Base-by-base conservation (phyloP, 2,888 invertebrate genomes). In the Eupsilia transversa region DNA sequence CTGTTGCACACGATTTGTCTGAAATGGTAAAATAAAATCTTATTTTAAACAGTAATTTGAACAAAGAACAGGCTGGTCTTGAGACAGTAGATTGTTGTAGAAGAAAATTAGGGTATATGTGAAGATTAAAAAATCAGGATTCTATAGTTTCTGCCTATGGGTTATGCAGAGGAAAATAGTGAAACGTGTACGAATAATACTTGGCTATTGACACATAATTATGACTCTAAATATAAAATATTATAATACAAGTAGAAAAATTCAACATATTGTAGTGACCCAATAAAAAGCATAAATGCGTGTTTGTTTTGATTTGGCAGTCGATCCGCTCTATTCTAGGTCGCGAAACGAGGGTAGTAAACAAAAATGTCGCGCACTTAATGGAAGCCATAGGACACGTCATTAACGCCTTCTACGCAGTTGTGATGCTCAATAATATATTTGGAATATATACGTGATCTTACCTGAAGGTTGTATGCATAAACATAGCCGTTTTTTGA, bases 381-480 rank as follows among this genome's bases (percentile, higher is more conserved):
- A 84, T 79, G 78, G 85, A 89, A 87, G 83, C 86, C 78, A 67
- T 82, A 85, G 46, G 77, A 86, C 83, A 85, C 80, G 79, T 83
- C 79, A 85, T 75, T 79, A 69, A 35, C 66, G 49, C 73, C 83
- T 89, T 83, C 79, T 88, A 84, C 91, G 90, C 86, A 92, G 86
- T 88, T 85, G 64, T 72, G 82, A 84, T 86, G 81, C 82, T 83
- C 86, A 87, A 91, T 85, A 86, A 86, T 86, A 91, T 91, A 85
- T 89, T 90, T 90, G 86, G 86, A 92, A 92, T 90, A 89, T 78
- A 38, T 69, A 89, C 82, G 79, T 90, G 88, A 91, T 88, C 95
- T 95, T 95, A 98, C 98, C 96, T 97, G 97, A 92, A 98, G 96
- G 95, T 98, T 97, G 98, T 98, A 98, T 91, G 98, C 97, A 93